phyloP scores from a whole-genome alignment of 2,113 vertebrate genomes.

The Charadrius vociferus region DNA sequence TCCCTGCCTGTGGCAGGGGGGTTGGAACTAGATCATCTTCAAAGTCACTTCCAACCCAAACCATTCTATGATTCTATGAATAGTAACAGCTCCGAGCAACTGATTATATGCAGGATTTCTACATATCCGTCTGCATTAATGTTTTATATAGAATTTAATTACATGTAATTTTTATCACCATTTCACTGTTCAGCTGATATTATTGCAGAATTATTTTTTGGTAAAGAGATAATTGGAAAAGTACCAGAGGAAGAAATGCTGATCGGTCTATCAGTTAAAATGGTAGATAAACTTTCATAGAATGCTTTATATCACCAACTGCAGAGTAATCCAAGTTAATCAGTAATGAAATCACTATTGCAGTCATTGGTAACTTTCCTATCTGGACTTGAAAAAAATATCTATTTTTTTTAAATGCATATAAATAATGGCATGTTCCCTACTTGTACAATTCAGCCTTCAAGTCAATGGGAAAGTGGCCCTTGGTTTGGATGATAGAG shows the following conservation, averaged over 20 bases:
- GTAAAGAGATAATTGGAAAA: neutral
- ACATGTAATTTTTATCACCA: neutral
- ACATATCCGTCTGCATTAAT: neutral
- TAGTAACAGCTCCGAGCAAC: neutral
- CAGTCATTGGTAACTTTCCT: neutral
- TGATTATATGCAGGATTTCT: neutral
- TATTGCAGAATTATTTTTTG: neutral
- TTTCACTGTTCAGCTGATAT: neutral
- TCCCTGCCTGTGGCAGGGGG: neutral
- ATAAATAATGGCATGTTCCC: neutral
- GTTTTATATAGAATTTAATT: neutral
- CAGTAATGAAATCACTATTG: neutral
- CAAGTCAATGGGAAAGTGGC: neutral
- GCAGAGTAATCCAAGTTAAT: neutral
- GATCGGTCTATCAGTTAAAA: neutral
- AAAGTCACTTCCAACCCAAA: neutral
- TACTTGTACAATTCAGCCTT: neutral
- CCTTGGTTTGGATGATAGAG: neutral
- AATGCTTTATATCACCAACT: neutral
- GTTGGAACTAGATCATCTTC: neutral
- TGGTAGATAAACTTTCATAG: neutral
- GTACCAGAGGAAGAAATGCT: neutral
- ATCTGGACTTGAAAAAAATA: neutral
- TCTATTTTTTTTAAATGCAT: neutral
- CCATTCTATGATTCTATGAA: neutral